These are phyloP conservation scores for Calcarius ornatus DNA, from an alignment of 2,113 vertebrate genomes.

Conservation along the genomic window DNA sequence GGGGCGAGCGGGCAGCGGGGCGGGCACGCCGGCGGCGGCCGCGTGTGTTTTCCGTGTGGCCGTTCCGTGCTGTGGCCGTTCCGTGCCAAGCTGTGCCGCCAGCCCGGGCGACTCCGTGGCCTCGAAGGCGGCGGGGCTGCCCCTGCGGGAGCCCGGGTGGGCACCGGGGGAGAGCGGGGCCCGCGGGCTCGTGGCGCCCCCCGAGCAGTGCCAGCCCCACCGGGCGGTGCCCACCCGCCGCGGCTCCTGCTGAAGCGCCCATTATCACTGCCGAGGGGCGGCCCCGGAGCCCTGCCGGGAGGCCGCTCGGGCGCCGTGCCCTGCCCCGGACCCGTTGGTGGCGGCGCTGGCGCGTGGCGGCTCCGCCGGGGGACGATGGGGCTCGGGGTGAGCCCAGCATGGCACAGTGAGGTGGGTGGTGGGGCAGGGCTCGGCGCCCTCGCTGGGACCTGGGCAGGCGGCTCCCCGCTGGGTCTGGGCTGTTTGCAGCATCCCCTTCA, in stretches of 20 bases:
- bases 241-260: background rate
- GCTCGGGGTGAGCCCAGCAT: background rate
- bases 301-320: background rate
- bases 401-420: background rate
- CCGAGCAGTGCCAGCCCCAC: background rate
- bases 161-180: background rate
- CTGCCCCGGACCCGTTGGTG: fast-evolving
- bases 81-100: background rate
- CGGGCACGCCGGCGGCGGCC: background rate
- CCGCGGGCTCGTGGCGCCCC: background rate
- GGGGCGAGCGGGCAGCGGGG: background rate
- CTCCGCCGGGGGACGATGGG: background rate
- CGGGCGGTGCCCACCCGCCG: background rate
- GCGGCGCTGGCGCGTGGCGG: fast-evolving
- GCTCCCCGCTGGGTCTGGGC: background rate
- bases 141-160: background rate
- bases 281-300: background rate
- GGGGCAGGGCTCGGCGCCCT: fast-evolving
- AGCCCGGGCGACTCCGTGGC: background rate
- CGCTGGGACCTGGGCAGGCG: fast-evolving
- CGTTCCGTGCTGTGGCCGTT: background rate
- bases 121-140: background rate
- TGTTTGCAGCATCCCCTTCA: background rate
- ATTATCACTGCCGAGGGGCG: background rate
- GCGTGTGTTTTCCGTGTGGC: background rate